Base-by-base conservation (phyloP, 2,113 vertebrate species). In the Coptodon bakossiorum region DNA sequence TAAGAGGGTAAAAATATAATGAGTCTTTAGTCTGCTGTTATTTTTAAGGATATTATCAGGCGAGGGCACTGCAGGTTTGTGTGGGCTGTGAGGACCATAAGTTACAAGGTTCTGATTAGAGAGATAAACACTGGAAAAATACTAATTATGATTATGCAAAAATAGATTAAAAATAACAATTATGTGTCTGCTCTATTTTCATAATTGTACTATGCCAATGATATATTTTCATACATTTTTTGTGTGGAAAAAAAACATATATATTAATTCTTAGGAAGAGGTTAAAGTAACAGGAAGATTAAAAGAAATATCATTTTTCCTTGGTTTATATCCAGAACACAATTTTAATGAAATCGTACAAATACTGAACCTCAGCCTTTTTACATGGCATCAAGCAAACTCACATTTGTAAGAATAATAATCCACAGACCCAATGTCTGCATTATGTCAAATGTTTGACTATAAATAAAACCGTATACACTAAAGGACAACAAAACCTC, bases 1-100 rank as follows among this genome's bases (percentile, higher is more conserved):
- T 80, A n/a, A 5, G 50, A 68, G 85, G 80, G 59, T 81, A 63
- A 90, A 91, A 89, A 92, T 89, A 89, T 90, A 91, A 94, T 93
- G 86, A 87, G 81, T 88, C 88, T 90, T 88, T 85, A 89, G 57
- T 84, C 73, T 63, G 82, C 50, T 66, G 85, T 91, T 89, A 85
- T 78, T 78, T 50, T 9, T 52, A 52, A 78, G 73, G 45, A 52
- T 89, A 90, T 88, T 90, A 87, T 80, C 81, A 76, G 13, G 8
- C 34, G 4, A 83, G 81, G 89, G 80, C 40, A 79, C 68, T 83
- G 50, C 71, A 84, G 84, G 90, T 90, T 84, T 82, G 82, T 84
- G 85, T 57, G 73, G 76, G 83, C 73, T 88, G 79, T 17, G 12
- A 80, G 7, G 27, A 56, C 7, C 1, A 16, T 79, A 63, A 82